A percentile compares a stretch with the other conserved stretches of the same genome.
phyloP scores from a whole-genome alignment of 2,113 vertebrate genomes.

The Hepsetus odoe region DNA sequence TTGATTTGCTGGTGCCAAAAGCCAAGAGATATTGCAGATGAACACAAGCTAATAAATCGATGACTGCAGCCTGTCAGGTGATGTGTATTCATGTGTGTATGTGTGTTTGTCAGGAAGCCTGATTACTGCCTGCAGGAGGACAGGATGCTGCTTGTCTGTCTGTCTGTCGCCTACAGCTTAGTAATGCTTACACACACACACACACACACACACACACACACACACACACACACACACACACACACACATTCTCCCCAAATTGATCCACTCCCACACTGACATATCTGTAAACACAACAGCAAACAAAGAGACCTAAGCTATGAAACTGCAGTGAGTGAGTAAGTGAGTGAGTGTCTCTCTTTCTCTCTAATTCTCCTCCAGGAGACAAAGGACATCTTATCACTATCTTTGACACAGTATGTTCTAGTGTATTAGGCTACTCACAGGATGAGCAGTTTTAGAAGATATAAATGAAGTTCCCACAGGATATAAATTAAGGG shows the following conservation, averaged over 20 bases:
- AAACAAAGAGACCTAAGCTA: background rate
- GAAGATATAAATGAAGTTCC: too few relatives aligned
- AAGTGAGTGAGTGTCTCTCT: background rate
- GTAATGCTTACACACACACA: conserved; percentile 44
- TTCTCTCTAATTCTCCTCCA: background rate
- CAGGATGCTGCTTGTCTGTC: conserved; percentile 54
- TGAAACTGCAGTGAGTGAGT: background rate
- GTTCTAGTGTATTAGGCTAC: conserved; percentile 12
- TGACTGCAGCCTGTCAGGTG: background rate
- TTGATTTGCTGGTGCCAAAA: conserved; percentile 31
- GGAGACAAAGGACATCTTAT: background rate
- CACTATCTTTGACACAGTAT: background rate
- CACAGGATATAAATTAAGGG: background rate
- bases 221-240: background rate
- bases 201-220: background rate
- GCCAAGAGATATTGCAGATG: conserved; percentile 45
- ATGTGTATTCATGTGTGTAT: conserved; percentile 13
- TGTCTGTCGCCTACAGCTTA: conserved; percentile 61
- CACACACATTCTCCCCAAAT: background rate
- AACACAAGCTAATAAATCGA: conserved; percentile 16
- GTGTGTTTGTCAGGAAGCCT: conserved; percentile 14
- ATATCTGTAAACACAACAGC: conserved; percentile 14
- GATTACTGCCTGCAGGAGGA: conserved; percentile 62
- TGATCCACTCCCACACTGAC: conserved; percentile 30
- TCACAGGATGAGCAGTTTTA: background rate